A percentile compares a stretch with the other conserved stretches of the same genome.
These are phyloP conservation scores for Gadopsis marmoratus DNA, from an alignment of 2,797 vertebrate genomes.

Conservation along the genomic window DNA sequence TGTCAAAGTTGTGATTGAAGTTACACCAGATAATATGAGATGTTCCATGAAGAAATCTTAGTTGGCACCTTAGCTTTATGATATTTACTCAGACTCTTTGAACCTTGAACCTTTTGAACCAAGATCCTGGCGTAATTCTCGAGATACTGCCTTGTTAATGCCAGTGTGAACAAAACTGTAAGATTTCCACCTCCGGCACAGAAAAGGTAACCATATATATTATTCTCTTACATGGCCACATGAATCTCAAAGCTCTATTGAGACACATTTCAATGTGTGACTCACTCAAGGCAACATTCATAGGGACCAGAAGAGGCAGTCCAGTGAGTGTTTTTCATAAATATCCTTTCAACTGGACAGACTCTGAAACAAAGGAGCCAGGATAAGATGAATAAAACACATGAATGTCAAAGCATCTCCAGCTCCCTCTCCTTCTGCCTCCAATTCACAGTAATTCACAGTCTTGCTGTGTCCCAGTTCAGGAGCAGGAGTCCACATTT, in stretches of 20 bases:
- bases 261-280: background rate
- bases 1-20: background rate
- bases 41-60: background rate
- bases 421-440: slow-evolving; percentile 16
- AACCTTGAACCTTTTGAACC: too few relatives aligned
- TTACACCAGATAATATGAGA: background rate
- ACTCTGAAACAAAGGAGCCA: slow-evolving; percentile 25
- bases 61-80: background rate
- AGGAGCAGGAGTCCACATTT: slow-evolving; percentile 29
- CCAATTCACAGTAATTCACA: slow-evolving; percentile 8
- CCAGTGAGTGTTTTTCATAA: background rate
- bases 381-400: slow-evolving; percentile 25
- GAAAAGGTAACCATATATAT: background rate
- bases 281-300: background rate
- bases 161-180: background rate
- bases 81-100: background rate
- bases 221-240: background rate
- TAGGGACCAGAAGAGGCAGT: slow-evolving; percentile 1
- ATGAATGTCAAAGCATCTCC: slow-evolving; percentile 28
- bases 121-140: background rate
- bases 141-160: background rate
- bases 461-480: slow-evolving; percentile 42
- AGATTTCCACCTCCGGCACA: background rate
- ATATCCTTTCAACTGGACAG: slow-evolving; percentile 14
- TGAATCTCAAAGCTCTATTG: slow-evolving; percentile 3